Base-by-base conservation (phyloP, 2,113 vertebrate species). In the Xyrauchen texanus region DNA sequence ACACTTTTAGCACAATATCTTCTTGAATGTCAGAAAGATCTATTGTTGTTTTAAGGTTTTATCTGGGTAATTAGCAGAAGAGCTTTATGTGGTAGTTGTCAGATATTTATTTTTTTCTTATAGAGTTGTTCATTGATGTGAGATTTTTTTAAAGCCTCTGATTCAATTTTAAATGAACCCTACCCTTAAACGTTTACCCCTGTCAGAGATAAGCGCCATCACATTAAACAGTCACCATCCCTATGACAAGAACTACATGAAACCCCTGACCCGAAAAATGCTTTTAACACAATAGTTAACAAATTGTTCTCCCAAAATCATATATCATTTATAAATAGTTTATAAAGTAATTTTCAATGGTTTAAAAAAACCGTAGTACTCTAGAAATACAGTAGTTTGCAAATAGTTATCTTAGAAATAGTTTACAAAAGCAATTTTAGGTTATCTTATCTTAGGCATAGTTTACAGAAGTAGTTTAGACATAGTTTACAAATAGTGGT, bases 91-190 rank as follows among this genome's bases (percentile, higher is more conserved):
- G 34, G 57, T 51, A 51, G 45, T 46, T 51, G 58, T 63, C 71
- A 63, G 34, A 74, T 63, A 63, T 74, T 63, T 52, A 47, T 74
- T 16, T 74, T 74, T 74, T 15, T 74, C 8, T 51, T 60, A 7
- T 51, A 0, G 15, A 51, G 72, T 6, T 74, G 71, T 63, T 42
- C 58, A 5, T 74, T 74, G 58, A 51, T 63, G 62, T 61, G 58
- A 42, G 21, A 1, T 74, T 16, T 62, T 12, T 12, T 63, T 74
- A 63, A 7, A 74, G 8, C 58, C 71, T 74, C 58, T 21, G 46
- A 74, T 74, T 74, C 72, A 63, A 63, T 74, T 74, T 74, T 51
- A 16, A 74, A 74, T 42, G 16, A 74, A 74, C 72, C 58, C 71
- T 62, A 74, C 46, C 71, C 15, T 34, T 74, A 63, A 74, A 58